Conservation (phyloP, 2,113 vertebrate species). For the Picathartes gymnocephalus region DNA sequence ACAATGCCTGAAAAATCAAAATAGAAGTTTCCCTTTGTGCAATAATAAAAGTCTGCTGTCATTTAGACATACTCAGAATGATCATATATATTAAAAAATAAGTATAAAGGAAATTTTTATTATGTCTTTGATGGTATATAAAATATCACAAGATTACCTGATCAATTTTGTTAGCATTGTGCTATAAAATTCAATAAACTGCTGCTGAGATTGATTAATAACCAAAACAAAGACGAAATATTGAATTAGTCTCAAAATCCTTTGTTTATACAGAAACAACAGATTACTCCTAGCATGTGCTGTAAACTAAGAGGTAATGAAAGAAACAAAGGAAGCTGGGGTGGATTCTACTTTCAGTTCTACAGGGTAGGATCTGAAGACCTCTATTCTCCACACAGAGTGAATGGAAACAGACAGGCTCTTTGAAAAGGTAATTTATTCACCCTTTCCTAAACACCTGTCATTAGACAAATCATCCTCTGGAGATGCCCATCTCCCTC, state of each 20-base stretch:
- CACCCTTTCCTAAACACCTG: neutral
- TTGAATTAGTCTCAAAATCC: neutral
- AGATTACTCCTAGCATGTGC: neutral
- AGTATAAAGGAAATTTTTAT: neutral
- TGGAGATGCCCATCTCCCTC: neutral
- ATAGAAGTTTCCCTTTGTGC: neutral
- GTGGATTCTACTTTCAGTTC: neutral
- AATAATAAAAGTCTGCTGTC: neutral
- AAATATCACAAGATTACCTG: neutral
- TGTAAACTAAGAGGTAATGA: neutral
- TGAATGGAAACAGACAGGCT: neutral
- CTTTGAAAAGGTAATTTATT: neutral
- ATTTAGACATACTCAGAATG: neutral
- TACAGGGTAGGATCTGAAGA: neutral
- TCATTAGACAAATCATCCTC: neutral
- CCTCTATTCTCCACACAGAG: neutral
- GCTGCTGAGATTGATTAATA: neutral
- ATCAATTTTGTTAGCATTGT: neutral
- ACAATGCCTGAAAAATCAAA: neutral
- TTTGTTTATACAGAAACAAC: neutral
- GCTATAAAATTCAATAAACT: neutral
- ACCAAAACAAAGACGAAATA: neutral
- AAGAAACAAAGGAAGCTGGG: neutral
- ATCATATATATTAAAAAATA: neutral
- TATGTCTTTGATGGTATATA: neutral